phyloP scores from a whole-genome alignment of 2,113 vertebrate genomes.

The Nothoprocta perdicaria region DNA sequence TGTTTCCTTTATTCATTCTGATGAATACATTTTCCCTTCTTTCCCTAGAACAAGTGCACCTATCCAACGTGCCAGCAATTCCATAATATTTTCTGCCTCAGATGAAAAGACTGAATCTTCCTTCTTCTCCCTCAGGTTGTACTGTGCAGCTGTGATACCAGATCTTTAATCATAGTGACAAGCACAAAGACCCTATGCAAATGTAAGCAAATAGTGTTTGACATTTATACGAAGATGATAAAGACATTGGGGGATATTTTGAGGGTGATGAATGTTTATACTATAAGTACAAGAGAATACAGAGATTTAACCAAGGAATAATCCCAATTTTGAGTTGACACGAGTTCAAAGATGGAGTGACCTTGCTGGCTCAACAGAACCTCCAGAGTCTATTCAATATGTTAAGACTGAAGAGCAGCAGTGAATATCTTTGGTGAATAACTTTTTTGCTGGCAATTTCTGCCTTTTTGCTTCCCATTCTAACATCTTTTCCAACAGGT shows the following conservation, averaged over 20 bases:
- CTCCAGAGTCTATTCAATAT: slow-evolving; percentile 10
- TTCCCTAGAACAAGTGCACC: not conserved
- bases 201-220: slow-evolving; percentile 61
- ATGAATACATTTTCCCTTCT: slow-evolving; percentile 12
- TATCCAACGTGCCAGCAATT: not conserved
- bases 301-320: slow-evolving; percentile 38
- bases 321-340: slow-evolving; percentile 16
- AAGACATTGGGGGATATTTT: slow-evolving; percentile 41
- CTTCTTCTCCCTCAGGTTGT: slow-evolving; percentile 20
- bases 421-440: not conserved
- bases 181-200: slow-evolving; percentile 50
- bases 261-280: slow-evolving; percentile 14
- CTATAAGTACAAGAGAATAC: not conserved
- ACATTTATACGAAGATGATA: slow-evolving; percentile 54
- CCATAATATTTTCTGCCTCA: not conserved
- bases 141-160: slow-evolving; percentile 21
- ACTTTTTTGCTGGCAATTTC: not conserved
- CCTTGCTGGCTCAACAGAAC: slow-evolving; percentile 25
- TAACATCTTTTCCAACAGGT: not conserved
- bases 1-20: slow-evolving; percentile 4
- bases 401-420: slow-evolving; percentile 19
- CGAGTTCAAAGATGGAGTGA: slow-evolving; percentile 21
- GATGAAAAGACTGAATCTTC: slow-evolving; percentile 29
- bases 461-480: not conserved
- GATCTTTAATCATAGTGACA: slow-evolving; percentile 54